Evolutionary conservation across 2,113 vertebrate genomes (phyloP), one percentile per base, ranked within the genome.

Genomic region (Odobenus rosmarus): DNA sequence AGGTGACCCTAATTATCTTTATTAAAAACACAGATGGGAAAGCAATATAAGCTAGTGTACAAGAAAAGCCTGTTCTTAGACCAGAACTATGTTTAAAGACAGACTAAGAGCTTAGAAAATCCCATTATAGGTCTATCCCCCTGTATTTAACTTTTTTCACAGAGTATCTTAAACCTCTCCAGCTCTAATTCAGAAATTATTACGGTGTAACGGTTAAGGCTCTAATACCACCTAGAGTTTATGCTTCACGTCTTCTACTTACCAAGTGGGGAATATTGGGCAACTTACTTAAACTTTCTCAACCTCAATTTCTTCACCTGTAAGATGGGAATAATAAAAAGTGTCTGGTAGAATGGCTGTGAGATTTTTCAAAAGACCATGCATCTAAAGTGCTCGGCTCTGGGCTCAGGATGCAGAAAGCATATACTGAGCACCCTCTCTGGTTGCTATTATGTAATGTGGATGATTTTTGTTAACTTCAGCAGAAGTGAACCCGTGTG

Each of bases 1-100:
- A 90, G 39, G 87, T 95, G 88, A 96, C 95, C 97, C 77, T 92
- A 97, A 97, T 98, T 98, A 97, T 96, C 95, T 97, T 97, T 97
- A 97, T 97, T 96, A 97, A 97, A 98, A 97, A 92, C 88, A 88
- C 39, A 91, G 79, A 97, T 74, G 71, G 57, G 88, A 19, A 90
- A 84, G 62, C 59, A 61, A 21, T 55, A 88, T 79, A 90, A 87
- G 74, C 71, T 55, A 76, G 15, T 36, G 8, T 15, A 90, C 24
- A 98, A 96, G 93, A 96, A 97, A 96, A 95, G 31, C 93, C 84
- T 95, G 69, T 93, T 97, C 80, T 80, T 59, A 77, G 80, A 55
- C 16, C 46, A 91, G 82, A 95, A 82, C 51, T 84, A 33, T 59
- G 11, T 77, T 95, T 95, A 84, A 96, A 97, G 42, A 83, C 86